These are phyloP conservation scores for Atherinomorus stipes DNA, from an alignment of 2,113 vertebrate species.

Conservation along the genomic window DNA sequence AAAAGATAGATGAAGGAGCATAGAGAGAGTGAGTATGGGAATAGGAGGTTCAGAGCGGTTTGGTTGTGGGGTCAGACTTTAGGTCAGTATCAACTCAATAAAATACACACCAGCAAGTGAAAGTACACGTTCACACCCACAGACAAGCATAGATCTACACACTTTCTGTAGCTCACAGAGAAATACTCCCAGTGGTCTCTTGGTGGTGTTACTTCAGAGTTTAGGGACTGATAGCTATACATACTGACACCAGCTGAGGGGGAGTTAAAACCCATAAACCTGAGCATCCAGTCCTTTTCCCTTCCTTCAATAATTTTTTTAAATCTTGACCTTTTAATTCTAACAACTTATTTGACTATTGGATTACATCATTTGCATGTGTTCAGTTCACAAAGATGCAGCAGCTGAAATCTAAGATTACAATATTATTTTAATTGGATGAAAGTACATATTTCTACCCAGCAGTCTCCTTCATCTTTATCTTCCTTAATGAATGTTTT, in stretches of 20 bases:
- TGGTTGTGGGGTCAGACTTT: conserved; percentile 33
- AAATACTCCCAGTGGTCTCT: conserved; percentile 26
- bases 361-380: background rate
- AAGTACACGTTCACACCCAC: background rate
- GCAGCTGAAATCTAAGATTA: background rate
- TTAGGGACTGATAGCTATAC: conserved; percentile 39
- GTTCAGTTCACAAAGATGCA: background rate
- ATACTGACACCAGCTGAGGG: conserved; percentile 27
- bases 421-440: background rate
- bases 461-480: background rate
- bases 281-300: background rate
- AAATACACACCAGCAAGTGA: conserved; percentile 24
- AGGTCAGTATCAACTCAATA: conserved; percentile 53
- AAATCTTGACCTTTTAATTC: background rate
- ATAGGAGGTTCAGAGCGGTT: conserved; percentile 28
- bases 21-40: background rate
- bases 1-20: conserved; percentile 16
- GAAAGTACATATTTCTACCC: background rate
- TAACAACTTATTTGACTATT: too few relatives aligned
- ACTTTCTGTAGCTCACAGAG: conserved; percentile 21
- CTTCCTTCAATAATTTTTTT: background rate
- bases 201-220: conserved; percentile 26
- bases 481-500: background rate
- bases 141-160: conserved; percentile 12
- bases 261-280: conserved; percentile 20